A percentile compares a stretch with the other conserved stretches of the same genome.
phyloP scores from a whole-genome alignment of 2,113 vertebrate species.

The Zosterops hypoxanthus region DNA sequence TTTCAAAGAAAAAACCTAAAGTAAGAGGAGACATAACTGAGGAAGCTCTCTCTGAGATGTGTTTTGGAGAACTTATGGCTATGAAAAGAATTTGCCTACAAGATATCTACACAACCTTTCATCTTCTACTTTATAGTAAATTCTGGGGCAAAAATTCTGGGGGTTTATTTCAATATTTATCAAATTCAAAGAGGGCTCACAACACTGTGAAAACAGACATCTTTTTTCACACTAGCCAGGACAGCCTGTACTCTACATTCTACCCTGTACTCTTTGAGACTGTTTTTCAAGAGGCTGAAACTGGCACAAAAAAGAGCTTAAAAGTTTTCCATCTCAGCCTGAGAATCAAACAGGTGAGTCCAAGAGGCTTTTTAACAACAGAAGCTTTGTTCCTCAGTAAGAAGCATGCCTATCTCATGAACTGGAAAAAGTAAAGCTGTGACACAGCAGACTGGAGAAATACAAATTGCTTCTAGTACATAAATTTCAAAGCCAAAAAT shows the following conservation, averaged over 20 bases:
- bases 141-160: neutral
- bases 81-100: neutral
- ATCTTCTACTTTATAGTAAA: neutral
- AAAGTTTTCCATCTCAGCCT: slow-evolving; percentile 10
- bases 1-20: neutral
- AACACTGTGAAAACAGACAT: neutral
- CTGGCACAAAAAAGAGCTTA: neutral
- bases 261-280: neutral
- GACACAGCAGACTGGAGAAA: slow-evolving; percentile 41
- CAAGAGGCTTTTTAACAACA: slow-evolving; percentile 34
- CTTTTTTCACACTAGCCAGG: neutral
- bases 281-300: neutral
- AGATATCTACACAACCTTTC: neutral
- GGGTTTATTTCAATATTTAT: neutral
- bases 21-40: neutral
- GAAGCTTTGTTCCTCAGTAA: slow-evolving; percentile 26
- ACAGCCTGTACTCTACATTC: neutral
- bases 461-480: slow-evolving; percentile 4
- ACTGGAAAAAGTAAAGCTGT: slow-evolving; percentile 55
- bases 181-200: neutral
- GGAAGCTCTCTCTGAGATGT: neutral
- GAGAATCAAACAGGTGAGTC: slow-evolving; percentile 20
- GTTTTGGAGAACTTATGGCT: neutral
- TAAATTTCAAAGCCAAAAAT: slow-evolving; percentile 56
- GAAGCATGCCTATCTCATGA: slow-evolving; percentile 42